Conservation (phyloP, 2,113 vertebrate genomes). For the Trogon melanurus region DNA sequence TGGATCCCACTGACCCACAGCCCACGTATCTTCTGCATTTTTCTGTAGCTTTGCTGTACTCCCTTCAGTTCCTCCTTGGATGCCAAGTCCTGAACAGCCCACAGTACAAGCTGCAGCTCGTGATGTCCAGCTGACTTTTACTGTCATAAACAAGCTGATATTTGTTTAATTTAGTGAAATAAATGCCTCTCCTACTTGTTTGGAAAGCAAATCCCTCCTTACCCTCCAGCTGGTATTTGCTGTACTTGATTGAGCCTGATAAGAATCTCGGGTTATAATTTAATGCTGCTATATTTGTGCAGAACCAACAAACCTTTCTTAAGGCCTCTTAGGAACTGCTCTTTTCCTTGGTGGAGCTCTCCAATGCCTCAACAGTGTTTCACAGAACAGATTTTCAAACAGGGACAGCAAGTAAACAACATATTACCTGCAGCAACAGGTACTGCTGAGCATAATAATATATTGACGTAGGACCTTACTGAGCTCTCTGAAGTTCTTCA, state of each 20-base stretch:
- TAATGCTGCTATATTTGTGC: slow-evolving; percentile 30
- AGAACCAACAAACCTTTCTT: neutral
- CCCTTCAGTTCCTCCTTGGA: neutral
- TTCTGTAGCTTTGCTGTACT: neutral
- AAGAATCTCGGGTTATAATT: slow-evolving; percentile 26
- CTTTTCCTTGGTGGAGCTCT: neutral
- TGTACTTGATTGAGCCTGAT: slow-evolving; percentile 24
- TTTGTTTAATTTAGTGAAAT: slow-evolving; percentile 64
- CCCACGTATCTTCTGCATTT: neutral
- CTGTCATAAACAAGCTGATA: slow-evolving; percentile 45
- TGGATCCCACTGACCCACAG: neutral
- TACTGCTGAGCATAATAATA: slow-evolving; percentile 7
- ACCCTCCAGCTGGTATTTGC: slow-evolving; percentile 32
- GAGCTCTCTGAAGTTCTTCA: slow-evolving; percentile 11
- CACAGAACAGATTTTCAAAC: neutral
- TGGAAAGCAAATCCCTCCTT: slow-evolving; percentile 50
- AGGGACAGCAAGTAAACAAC: neutral
- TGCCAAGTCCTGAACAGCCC: neutral
- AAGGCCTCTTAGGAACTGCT: neutral
- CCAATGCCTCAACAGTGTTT: neutral
- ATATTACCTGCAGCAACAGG: neutral
- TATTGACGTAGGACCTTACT: slow-evolving; percentile 19
- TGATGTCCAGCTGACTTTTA: slow-evolving; percentile 30
- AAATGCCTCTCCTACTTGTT: slow-evolving; percentile 27
- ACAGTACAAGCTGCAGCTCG: neutral